Base-by-base conservation (phyloP, 1,140 invertebrate genomes). In the Latrodectus geometricus region DNA sequence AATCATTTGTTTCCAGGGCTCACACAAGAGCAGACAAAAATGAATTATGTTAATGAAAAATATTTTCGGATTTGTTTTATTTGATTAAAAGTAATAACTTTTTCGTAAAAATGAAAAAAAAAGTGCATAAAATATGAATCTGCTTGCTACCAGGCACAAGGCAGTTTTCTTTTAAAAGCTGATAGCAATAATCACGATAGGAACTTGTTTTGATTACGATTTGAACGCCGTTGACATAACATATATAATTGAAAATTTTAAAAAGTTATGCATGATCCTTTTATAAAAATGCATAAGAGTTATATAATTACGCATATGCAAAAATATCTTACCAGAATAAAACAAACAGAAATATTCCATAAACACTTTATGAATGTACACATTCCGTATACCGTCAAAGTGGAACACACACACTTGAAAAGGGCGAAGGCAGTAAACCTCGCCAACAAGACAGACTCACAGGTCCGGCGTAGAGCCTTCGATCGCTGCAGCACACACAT, bases 401-500 rank as follows among this genome's bases (percentile, higher is more conserved):
- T 68, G 50, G 66, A 70, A 80, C 78, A 80, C 78, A 80, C 49
- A 68, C 78, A 80, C 78, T 70, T 35, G 4, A 54, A 68, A 65
- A 80, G 78, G 78, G 68, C 78, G 66, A 70, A 70, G 66, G 66
- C 66, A 65, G 78, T 70, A 56, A 20, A 49, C 70, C 70, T 73
- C 70, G 70, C 70, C 50, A 76, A 56, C 50, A 61, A 68, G 82
- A 76, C 82, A 84, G 80, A 73, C 52, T 73, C 70, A 52, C 35
- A 76, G 56, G 56, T 15, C 73, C 72, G 72, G 82, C 82, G 52
- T 84, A 73, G 73, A n/a, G 80, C 82, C 72, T 84, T 84, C 82
- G 82, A 84, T 84, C 73, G 82, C 35, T 68, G 82, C 82, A 76
- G 65, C 72, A 83, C 82, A 84, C 81, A 84, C 82, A 84, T 84